phyloP scores from a whole-genome alignment of 2,888 invertebrate genomes.

The Brenthis daphne region DNA sequence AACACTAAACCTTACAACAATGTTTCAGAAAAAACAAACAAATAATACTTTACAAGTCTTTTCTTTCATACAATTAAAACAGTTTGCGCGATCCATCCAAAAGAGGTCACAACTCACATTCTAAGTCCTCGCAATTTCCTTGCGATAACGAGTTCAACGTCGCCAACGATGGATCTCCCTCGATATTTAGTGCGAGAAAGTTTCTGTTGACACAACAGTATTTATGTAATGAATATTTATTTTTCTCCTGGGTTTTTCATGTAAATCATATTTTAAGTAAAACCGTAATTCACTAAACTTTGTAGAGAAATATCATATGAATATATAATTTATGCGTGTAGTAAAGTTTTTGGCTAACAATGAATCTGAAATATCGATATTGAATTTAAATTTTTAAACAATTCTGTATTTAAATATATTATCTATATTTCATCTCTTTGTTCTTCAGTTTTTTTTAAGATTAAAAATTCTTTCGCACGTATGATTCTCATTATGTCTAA shows the following conservation, averaged over 20 bases:
- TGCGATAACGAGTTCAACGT: slow-evolving; percentile 55
- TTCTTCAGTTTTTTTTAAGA: too few species aligned
- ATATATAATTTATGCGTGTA: too few species aligned
- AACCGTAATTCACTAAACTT: too few species aligned
- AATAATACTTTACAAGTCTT: neutral
- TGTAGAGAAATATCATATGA: too few species aligned
- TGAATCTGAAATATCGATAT: too few species aligned
- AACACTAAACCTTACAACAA: neutral
- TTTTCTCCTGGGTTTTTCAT: neutral
- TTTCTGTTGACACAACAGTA: slow-evolving; percentile 52
- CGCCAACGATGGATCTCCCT: slow-evolving; percentile 48
- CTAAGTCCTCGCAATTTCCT: slow-evolving; percentile 55
- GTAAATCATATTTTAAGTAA: too few species aligned
- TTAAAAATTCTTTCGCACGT: too few species aligned
- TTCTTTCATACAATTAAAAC: slow-evolving; percentile 25
- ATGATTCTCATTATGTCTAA: too few species aligned
- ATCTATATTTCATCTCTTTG: too few species aligned
- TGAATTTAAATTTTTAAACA: too few species aligned
- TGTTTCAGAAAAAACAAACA: slow-evolving; percentile 7
- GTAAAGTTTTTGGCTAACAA: too few species aligned
- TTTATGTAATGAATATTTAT: neutral
- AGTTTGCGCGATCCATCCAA: slow-evolving; percentile 31
- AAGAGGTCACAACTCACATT: slow-evolving; percentile 34
- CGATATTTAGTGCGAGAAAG: slow-evolving; percentile 54
- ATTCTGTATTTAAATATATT: too few species aligned